Evolutionary conservation across 30 jellyfish, hydroid and myxozoan species (phyloP).

Genomic region (Hydractinia echinata): DNA sequence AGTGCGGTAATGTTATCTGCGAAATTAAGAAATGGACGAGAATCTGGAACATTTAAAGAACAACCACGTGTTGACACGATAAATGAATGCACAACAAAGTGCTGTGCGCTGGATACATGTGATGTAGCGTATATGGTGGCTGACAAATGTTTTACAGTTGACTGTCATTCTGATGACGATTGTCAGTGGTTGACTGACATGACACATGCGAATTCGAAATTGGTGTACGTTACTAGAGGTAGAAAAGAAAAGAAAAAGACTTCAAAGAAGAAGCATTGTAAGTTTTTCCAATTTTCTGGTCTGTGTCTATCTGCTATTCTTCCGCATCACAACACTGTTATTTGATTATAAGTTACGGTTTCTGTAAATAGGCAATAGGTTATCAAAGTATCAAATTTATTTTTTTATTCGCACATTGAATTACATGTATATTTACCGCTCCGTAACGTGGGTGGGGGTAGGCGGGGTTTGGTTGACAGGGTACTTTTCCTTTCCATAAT

Average conservation of each 20-base stretch:
- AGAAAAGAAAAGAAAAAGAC: background rate
- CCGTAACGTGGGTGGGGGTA: no score
- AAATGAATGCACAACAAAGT: conserved; percentile 52
- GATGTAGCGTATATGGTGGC: conserved; percentile 66
- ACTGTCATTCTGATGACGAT: conserved; percentile 52
- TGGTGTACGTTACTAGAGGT: conserved; percentile 25
- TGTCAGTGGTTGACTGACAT: conserved; percentile 60
- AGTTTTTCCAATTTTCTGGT: no score
- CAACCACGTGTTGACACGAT: conserved; percentile 46
- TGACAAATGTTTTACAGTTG: conserved; percentile 56
- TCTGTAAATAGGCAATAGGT: no score
- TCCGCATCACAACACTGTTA: no score
- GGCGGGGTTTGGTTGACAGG: no score
- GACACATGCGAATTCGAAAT: conserved; percentile 4
- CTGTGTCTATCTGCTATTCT: no score
- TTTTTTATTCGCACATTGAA: no score
- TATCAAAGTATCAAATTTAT: no score
- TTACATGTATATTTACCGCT: no score
- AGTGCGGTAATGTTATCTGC: conserved; percentile 49
- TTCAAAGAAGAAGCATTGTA: no score
- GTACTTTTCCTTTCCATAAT: no score
- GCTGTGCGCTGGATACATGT: conserved; percentile 50
- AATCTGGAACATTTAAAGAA: conserved; percentile 47
- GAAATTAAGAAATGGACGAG: conserved; percentile 42
- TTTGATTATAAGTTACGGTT: no score